Evolutionary conservation across 23 tunicate genomes (phyloP), one percentile per base, ranked within the genome.

Genomic region (Trididemnum nubilum): DNA sequence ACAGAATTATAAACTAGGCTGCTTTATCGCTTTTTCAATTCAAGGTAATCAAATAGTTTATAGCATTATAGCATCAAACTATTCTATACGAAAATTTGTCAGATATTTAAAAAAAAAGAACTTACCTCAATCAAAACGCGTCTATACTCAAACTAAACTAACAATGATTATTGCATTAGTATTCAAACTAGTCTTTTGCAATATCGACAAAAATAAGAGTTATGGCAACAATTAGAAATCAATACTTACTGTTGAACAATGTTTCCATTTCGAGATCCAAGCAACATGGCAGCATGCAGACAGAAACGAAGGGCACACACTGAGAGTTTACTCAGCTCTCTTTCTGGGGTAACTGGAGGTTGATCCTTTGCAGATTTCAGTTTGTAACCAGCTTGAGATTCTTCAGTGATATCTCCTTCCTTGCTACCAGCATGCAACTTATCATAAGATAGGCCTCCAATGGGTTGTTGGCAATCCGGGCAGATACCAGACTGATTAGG

Each of bases 301-400:
- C 80, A 85, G 25, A 54, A 33, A 40, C 88, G 64, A 5, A 35
- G 26, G 12, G 73, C 88, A 77, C 88, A 85, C 27, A 76, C 88
- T 44, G 88, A 85, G 12, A 65, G 63, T 34, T 75, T 75, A 23
- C 72, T 85, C 51, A 85, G 30, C 2, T 28, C 38, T 32, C 88
- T 76, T 66, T 85, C 82, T 26, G 88, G 82, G 1, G 78, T 63
- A 37, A 67, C n/a, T 1, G 76, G 31, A 26, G 40, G 2, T 44
- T 15, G 9, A 7, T 7, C 9, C n/a, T 74, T 81, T 1, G 87
- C 51, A 24, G 67, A 25, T 66, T 44, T 64, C 0, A 90, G 63
- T 39, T 34, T 22, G 57, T 90, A 90, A 1, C 96, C 96, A n/a
- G 89, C 89, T 63, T 90, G 96, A 35, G 80, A 71, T 33, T 44